These are phyloP conservation scores for Clarias platycephalus DNA, from an alignment of 2,797 vertebrate genomes.

Conservation along the genomic window DNA sequence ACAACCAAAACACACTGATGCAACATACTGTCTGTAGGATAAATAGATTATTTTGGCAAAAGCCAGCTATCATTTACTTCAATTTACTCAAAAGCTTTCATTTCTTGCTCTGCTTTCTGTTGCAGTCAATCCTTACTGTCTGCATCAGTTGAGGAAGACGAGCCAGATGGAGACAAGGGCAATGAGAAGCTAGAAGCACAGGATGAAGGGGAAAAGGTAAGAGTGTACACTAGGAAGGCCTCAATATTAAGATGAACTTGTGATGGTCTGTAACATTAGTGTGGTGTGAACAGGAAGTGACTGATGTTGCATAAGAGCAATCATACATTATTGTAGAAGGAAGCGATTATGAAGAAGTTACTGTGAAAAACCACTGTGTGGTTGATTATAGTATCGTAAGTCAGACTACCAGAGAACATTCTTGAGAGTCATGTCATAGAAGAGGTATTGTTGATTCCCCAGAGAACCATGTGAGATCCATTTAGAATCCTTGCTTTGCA, in stretches of 20 bases:
- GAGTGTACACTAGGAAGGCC: background rate
- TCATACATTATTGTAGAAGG: background rate
- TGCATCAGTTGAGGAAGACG: constrained; percentile 28
- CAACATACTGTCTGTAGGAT: background rate
- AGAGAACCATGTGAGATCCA: background rate
- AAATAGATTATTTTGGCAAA: constrained; percentile 8
- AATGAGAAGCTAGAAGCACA: constrained; percentile 4
- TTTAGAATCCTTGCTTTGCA: background rate
- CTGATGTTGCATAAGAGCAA: background rate
- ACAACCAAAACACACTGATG: background rate
- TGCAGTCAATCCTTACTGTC: constrained; percentile 27
- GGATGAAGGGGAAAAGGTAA: constrained; percentile 29
- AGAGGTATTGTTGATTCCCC: background rate
- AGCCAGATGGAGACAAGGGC: constrained; percentile 29
- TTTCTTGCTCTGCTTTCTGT: background rate
- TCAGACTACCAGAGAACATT: background rate
- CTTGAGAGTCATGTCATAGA: background rate
- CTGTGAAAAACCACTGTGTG: background rate
- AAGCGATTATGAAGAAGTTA: background rate
- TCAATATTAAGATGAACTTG: background rate
- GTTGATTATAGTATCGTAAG: background rate
- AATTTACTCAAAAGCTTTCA: background rate
- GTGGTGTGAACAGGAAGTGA: background rate
- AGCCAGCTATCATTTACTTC: background rate
- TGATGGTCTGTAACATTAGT: background rate